These are phyloP conservation scores for Lophius americanus DNA, from an alignment of 2,797 vertebrate species.

Conservation along the genomic window DNA sequence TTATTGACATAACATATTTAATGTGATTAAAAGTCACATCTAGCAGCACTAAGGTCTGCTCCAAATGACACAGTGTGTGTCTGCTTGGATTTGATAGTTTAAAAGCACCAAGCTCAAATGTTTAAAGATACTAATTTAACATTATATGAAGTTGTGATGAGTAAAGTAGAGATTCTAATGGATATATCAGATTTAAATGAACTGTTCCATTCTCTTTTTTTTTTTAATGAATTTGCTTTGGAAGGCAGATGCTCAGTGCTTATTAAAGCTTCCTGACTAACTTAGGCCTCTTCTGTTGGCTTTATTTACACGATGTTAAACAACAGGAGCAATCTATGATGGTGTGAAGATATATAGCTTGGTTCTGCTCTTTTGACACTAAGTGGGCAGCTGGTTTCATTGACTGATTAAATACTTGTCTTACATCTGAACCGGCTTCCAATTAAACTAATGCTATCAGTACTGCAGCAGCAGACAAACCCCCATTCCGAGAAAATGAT, in stretches of 20 bases:
- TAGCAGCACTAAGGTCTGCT: no score
- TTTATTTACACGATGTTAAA: slow-evolving; percentile 17
- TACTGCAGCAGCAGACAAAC: slow-evolving; percentile 14
- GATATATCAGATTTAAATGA: not conserved
- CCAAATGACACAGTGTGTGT: no score
- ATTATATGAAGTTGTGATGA: not conserved
- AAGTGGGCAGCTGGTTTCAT: slow-evolving; percentile 43
- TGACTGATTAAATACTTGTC: slow-evolving; percentile 56
- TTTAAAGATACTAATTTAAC: not conserved
- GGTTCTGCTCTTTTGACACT: slow-evolving; percentile 38
- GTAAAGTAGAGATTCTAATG: not conserved
- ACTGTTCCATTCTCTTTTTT: not conserved
- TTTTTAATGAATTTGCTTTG: not conserved
- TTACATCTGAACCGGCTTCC: slow-evolving; percentile 46
- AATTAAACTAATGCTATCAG: slow-evolving; percentile 56
- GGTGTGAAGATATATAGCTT: slow-evolving; percentile 21
- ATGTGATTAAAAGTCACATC: no score
- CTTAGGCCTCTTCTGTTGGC: not conserved
- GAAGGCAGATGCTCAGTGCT: not conserved
- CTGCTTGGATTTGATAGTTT: no score
- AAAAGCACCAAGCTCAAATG: no score
- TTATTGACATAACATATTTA: no score
- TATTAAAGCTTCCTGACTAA: not conserved
- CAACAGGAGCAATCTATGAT: slow-evolving; percentile 3
- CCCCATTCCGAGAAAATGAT: slow-evolving; percentile 19